These are phyloP conservation scores for Leptinotarsa haldemani DNA, from an alignment of 2,888 invertebrate genomes.

Conservation along the genomic window DNA sequence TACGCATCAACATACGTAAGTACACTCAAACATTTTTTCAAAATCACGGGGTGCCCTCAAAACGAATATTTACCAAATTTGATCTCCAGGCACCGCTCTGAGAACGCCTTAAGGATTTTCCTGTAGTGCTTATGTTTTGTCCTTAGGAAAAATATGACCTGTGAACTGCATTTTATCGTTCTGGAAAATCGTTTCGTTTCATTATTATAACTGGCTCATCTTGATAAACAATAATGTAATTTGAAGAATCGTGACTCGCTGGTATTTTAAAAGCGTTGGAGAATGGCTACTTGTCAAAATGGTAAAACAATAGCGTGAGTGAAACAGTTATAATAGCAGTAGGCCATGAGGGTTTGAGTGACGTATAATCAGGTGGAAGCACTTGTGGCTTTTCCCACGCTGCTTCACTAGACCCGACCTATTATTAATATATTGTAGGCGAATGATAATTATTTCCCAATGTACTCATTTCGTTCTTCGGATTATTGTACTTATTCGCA, in stretches of 20 bases:
- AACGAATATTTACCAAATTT: too few relatives aligned
- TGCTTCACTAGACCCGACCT: constrained; percentile 62
- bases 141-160: too few relatives aligned
- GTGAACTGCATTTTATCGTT: too few relatives aligned
- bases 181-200: background rate
- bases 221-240: background rate
- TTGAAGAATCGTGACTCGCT: constrained; percentile 13
- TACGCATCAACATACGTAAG: too few relatives aligned
- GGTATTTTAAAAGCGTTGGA: constrained; percentile 22
- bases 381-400: constrained; percentile 66
- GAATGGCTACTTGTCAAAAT: constrained; percentile 48
- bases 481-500: constrained; percentile 37
- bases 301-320: constrained; percentile 56
- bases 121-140: too few relatives aligned
- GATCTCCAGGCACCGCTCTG: too few relatives aligned
- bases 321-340: constrained; percentile 59
- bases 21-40: too few relatives aligned
- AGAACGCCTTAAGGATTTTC: too few relatives aligned
- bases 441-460: constrained; percentile 62
- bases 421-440: constrained; percentile 66
- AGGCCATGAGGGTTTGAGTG: constrained; percentile 62
- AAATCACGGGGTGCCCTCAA: too few relatives aligned
- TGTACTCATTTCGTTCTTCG: constrained; percentile 52
- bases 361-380: constrained; percentile 67
- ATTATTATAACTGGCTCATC: background rate